These are phyloP conservation scores for Sarcophaga peregrina DNA, from an alignment of 1,140 invertebrate species.

Conservation along the genomic window DNA sequence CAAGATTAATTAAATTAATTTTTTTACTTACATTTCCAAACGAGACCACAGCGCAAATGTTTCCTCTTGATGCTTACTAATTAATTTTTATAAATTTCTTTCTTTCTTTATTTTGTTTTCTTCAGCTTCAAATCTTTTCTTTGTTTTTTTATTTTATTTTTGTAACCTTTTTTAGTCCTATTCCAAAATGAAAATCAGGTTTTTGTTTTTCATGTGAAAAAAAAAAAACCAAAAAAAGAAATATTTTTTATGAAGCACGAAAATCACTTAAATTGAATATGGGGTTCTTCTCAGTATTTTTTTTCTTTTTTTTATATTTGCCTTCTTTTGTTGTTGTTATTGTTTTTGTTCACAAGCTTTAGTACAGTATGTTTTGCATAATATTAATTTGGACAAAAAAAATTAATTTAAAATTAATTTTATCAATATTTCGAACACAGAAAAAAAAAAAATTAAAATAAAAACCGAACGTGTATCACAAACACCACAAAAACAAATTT, in stretches of 20 bases:
- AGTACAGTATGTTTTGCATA: slow-evolving; percentile 27
- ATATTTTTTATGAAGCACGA: not conserved
- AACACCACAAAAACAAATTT: not conserved
- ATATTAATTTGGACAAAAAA: slow-evolving; percentile 13
- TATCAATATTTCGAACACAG: not conserved
- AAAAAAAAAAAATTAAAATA: not conserved
- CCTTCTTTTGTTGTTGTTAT: not conserved
- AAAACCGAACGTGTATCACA: not conserved
- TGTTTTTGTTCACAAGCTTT: slow-evolving; percentile 11
- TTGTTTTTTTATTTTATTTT: not conserved
- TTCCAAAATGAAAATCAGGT: slow-evolving; percentile 24
- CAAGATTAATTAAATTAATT: not conserved
- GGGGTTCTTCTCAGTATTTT: too few species aligned
- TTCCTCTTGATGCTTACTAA: not conserved
- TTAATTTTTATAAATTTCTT: not conserved
- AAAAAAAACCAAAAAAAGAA: too few species aligned
- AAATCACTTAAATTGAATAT: slow-evolving; percentile 10
- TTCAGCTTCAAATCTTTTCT: not conserved
- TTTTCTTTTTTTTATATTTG: too few species aligned
- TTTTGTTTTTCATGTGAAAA: not conserved
- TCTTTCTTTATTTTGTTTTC: not conserved
- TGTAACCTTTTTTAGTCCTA: not conserved
- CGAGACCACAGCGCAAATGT: not conserved
- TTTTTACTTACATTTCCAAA: slow-evolving; percentile 4
- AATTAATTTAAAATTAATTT: not conserved